Percentiles rank a stretch among this genome's conserved stretches.
These are phyloP conservation scores for Cryptotermes secundus DNA, from an alignment of 1,140 invertebrate species.

Conservation along the genomic window DNA sequence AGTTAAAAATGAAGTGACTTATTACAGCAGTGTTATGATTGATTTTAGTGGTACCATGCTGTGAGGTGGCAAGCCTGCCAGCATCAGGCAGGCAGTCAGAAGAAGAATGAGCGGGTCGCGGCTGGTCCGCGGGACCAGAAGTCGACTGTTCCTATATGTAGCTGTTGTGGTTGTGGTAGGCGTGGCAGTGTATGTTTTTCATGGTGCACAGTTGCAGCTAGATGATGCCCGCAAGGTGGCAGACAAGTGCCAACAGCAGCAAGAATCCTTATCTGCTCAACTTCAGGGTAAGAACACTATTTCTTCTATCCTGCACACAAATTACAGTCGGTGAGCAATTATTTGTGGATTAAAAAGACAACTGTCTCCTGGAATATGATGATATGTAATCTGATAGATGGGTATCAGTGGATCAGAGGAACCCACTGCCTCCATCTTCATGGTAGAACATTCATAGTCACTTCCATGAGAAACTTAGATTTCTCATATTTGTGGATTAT, in stretches of 20 bases:
- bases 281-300: constrained; percentile 47
- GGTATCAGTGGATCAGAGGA: no score
- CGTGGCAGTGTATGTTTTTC: constrained; percentile 48
- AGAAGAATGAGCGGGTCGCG: constrained; percentile 28
- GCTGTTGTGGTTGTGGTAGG: constrained; percentile 44
- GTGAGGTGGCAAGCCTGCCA: constrained; percentile 2
- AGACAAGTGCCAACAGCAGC: constrained; percentile 49
- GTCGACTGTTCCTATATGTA: constrained; percentile 44
- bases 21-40: not conserved
- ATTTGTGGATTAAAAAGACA: no score
- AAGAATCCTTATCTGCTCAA: constrained; percentile 50
- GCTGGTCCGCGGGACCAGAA: constrained; percentile 31
- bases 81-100: not conserved
- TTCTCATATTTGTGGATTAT: no score
- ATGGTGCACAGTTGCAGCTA: constrained; percentile 48
- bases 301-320: not conserved
- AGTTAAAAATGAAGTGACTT: no score
- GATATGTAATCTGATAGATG: no score
- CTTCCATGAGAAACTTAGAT: no score
- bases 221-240: constrained; percentile 47
- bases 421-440: no score
- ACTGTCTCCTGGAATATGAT: no score
- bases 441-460: no score
- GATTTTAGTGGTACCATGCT: not conserved
- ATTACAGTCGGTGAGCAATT: not conserved